Evolutionary conservation across 2,888 invertebrate genomes (phyloP), one percentile per base, ranked within the genome.

Genomic region (Ceriagrion tenellum): DNA sequence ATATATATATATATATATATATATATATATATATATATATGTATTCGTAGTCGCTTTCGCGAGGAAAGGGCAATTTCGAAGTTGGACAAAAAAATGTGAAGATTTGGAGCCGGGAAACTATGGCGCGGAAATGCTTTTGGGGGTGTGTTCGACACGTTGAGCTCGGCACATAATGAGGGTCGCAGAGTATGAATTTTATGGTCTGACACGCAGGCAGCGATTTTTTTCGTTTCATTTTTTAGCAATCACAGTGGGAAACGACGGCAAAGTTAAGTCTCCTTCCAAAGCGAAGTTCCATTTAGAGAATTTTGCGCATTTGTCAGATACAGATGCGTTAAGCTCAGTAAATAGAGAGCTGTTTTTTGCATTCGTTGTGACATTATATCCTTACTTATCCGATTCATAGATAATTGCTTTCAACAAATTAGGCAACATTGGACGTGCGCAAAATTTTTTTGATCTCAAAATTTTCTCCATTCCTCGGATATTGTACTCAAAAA

Each of bases 131-230:
- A 81, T 18, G 81, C 35, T 35, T 81, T 81, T 81, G 81, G 81
- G 74, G 81, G 30, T 30, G 30, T 30, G 30, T 81, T 35, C 30
- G 35, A 30, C 30, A 30, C 30, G 16, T 81, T 81, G 81, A 81
- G 35, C 81, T 30, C 16, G 13, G 35, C 81, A 18, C 81, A 81
- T 81, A 81, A 81, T 81, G 81, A 81, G 81, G 81, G 81, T 81
- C 81, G 81, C 81, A 81, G 30, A 81, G 30, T 35, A 81, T 81
- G 81, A 81, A 81, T 81, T 81, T 81, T 81, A 81, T 81, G 30
- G 81, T 12, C 81, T 35, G 81, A 81, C 81, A 81, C 81, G 35
- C 13, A 30, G 35, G 13, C 35, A 35, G 81, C 16, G 35, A 81
- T 81, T 35, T 35, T 26, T 81, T 81, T 81, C 81, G 30, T 35